Conservation (phyloP, 2,888 invertebrate genomes). For the Rugalucina vietnamica region DNA sequence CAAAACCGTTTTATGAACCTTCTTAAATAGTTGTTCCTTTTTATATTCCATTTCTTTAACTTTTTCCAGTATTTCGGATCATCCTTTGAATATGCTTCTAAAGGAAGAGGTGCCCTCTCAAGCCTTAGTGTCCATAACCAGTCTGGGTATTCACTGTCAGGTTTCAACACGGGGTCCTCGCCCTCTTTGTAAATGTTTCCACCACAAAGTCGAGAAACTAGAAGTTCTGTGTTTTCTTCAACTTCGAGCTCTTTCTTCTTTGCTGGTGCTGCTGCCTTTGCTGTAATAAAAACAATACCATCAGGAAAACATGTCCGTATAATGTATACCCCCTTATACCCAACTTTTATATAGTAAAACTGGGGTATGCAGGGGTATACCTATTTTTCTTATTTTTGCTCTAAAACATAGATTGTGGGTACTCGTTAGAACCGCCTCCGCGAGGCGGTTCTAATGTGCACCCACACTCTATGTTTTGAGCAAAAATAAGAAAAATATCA, state of each 20-base stretch:
- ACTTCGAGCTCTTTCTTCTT: conserved; percentile 85
- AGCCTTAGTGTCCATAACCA: conserved; percentile 94
- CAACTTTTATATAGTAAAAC: too few species aligned
- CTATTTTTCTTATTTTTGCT: too few species aligned
- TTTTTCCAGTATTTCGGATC: conserved; percentile 93
- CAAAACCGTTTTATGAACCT: too few species aligned
- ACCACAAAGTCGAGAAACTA: conserved; percentile 92
- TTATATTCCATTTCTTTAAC: conserved; percentile 85
- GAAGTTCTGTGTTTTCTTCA: conserved; percentile 91
- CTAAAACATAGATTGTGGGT: too few species aligned
- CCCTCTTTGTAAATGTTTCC: conserved; percentile 91
- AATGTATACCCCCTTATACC: too few species aligned
- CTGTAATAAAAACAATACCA: too few species aligned
- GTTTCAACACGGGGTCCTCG: conserved; percentile 90
- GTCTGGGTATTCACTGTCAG: conserved; percentile 93
- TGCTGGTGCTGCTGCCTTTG: conserved; percentile 6
- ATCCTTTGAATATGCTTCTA: conserved; percentile 91
- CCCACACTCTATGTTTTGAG: too few species aligned
- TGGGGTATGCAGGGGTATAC: too few species aligned
- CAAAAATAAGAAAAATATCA: too few species aligned
- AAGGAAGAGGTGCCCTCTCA: conserved; percentile 86
- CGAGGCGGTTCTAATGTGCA: too few species aligned
- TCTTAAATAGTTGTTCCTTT: conserved; percentile 57
- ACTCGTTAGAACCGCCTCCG: too few species aligned
- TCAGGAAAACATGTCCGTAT: too few species aligned